phyloP scores from a whole-genome alignment of 2,113 vertebrate genomes.

The Microtus richardsoni region DNA sequence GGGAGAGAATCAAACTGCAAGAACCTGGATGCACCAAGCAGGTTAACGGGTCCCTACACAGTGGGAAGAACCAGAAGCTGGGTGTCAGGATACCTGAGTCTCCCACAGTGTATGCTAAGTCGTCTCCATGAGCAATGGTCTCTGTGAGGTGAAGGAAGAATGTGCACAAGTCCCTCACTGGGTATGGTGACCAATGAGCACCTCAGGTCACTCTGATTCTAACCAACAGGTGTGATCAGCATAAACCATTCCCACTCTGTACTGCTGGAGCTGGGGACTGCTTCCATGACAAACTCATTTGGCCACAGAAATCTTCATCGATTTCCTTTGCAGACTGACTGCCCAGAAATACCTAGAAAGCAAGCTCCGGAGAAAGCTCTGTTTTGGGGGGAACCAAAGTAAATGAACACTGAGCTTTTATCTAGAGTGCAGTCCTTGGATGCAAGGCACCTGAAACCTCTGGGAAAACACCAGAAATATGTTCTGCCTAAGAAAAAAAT shows the following conservation, averaged over 20 bases:
- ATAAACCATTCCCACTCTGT: accelerated
- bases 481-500: background rate
- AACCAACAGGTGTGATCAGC: accelerated
- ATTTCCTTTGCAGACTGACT: background rate
- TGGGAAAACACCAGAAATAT: background rate
- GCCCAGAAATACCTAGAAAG: background rate
- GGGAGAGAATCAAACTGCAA: background rate
- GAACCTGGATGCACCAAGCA: background rate
- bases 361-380: background rate
- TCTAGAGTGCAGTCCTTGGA: background rate
- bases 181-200: too few species aligned
- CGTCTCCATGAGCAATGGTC: background rate
- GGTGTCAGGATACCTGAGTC: background rate
- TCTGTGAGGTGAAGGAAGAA: background rate
- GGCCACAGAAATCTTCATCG: background rate
- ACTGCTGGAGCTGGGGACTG: accelerated
- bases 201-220: background rate
- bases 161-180: accelerated
- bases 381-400: background rate
- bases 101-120: background rate
- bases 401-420: background rate
- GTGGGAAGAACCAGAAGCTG: accelerated
- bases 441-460: background rate
- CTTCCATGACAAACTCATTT: accelerated
- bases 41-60: background rate